phyloP scores from a whole-genome alignment of 2,888 invertebrate genomes.

The Silvanus unidentatus region DNA sequence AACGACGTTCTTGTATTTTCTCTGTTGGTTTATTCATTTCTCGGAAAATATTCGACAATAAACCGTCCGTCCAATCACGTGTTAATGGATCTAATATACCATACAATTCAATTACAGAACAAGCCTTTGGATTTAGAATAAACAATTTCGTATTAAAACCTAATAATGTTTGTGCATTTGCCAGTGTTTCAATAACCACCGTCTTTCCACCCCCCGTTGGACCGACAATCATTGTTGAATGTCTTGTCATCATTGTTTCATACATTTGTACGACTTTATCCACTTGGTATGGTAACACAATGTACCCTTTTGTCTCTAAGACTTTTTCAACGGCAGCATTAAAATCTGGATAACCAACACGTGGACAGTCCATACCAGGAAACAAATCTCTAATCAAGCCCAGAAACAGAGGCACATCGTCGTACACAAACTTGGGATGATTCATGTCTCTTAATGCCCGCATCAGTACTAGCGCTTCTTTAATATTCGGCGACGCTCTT shows the following conservation, averaged over 20 bases:
- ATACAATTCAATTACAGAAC: constrained; percentile 83
- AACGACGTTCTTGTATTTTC: constrained; percentile 56
- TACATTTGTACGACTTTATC: constrained; percentile 72
- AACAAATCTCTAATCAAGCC: constrained; percentile 85
- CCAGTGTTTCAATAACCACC: constrained; percentile 72
- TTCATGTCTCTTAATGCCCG: constrained; percentile 89
- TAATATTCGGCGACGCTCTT: constrained; percentile 68
- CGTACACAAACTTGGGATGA: constrained; percentile 86
- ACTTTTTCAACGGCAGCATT: constrained; percentile 69
- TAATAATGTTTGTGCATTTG: constrained; percentile 70
- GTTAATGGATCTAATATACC: constrained; percentile 80
- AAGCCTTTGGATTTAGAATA: constrained; percentile 84
- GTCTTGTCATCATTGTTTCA: constrained; percentile 92
- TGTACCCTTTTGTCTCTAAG: constrained; percentile 61
- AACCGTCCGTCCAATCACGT: constrained; percentile 89
- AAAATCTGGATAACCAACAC: constrained; percentile 82
- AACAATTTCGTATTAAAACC: constrained; percentile 74
- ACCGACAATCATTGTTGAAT: constrained; percentile 87
- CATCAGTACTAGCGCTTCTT: constrained; percentile 86
- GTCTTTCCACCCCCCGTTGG: constrained; percentile 91
- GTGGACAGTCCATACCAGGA: constrained; percentile 83
- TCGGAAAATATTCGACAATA: constrained; percentile 84
- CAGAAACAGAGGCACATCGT: constrained; percentile 84
- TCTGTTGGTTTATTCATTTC: constrained; percentile 79
- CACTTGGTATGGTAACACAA: constrained; percentile 66